Evolutionary conservation across 2,797 vertebrate species (phyloP).

Genomic region (Typhlichthys eigenmanni): DNA sequence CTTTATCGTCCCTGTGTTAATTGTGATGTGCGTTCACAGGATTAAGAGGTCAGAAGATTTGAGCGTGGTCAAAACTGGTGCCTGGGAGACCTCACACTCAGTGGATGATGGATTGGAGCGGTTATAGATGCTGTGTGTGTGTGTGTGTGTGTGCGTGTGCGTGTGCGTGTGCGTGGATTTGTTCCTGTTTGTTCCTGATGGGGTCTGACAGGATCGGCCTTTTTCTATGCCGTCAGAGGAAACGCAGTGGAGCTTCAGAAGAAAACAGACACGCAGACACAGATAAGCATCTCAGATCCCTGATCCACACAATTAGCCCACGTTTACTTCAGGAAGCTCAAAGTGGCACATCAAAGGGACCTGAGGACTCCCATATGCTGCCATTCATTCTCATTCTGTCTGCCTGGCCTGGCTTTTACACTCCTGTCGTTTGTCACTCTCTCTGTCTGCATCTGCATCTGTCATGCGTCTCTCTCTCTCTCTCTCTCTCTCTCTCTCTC

Average conservation of each 20-base stretch:
- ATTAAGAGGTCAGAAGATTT: constrained; percentile 70
- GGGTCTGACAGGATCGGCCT: constrained; percentile 72
- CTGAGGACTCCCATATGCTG: constrained; percentile 48
- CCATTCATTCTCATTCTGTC: constrained; percentile 37
- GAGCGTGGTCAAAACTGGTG: constrained; percentile 41
- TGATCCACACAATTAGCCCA: constrained; percentile 89
- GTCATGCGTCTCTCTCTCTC: constrained; percentile 1
- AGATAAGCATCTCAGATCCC: constrained; percentile 83
- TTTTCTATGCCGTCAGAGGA: constrained; percentile 74
- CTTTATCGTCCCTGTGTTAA: constrained; percentile 68
- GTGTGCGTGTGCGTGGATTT: constrained; percentile 34
- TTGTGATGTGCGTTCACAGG: constrained; percentile 51
- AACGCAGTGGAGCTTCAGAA: constrained; percentile 71
- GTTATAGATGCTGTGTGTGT: constrained; percentile 21
- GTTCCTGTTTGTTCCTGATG: constrained; percentile 55
- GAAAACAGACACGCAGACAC: constrained; percentile 62
- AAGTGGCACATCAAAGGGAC: constrained; percentile 80
- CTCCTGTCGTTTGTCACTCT: background rate
- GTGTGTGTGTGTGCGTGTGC: constrained; percentile 3
- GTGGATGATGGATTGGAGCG: constrained; percentile 19
- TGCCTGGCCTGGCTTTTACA: constrained; percentile 4
- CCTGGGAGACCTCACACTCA: constrained; percentile 11
- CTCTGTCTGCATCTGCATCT: constrained; percentile 9
- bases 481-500: constrained; percentile 6
- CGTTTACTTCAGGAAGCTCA: constrained; percentile 83